Base-by-base conservation (phyloP, 2,797 vertebrate genomes). In the Etheostoma nigrum region DNA sequence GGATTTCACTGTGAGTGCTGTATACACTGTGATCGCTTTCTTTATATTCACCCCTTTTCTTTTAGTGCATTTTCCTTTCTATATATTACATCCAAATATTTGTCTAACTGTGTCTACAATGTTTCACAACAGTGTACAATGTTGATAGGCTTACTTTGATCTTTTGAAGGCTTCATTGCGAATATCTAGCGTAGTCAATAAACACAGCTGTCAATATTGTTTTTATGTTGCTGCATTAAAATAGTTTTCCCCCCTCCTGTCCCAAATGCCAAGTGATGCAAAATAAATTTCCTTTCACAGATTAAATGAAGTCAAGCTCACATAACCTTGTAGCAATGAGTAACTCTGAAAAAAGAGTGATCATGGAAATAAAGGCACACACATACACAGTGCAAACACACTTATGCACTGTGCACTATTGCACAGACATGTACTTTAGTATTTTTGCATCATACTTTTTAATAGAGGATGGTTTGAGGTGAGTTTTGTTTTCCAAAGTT, bases 191-290 rank as follows among this genome's bases (percentile, higher is more conserved):
- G 2, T 67, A 55, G 78, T 79, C 76, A 65, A 83, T 83, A 89
- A 85, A 60, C 69, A 62, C 72, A 82, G 83, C 77, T 84, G 89
- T 89, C 89, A 78, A 89, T 90, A 85, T 27, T 36, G 51, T 73
- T 90, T 89, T 85, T 86, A 83, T 90, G 76, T 74, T 19, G 76
- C 54, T 60, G 74, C 76, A 87, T 87, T 88, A 79, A 86, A 89
- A 90, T 66, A 58, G 70, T 84, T 62, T 69, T 61, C 27, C 47
- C 69, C 52, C 66, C 2, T 45, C 70, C 79, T 86, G 89, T 86
- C 88, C 81, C 91, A 88, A 90, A 92, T 89, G 84, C 84, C 81
- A 93, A 91, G 86, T 88, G 82, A 89, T 77, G 88, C 86, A 90
- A 87, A 91, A 79, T 65, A 71, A 71, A 83, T 89, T 71, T 90